phyloP scores from a whole-genome alignment of 2,888 invertebrate genomes.

The Daptonema setosum region DNA sequence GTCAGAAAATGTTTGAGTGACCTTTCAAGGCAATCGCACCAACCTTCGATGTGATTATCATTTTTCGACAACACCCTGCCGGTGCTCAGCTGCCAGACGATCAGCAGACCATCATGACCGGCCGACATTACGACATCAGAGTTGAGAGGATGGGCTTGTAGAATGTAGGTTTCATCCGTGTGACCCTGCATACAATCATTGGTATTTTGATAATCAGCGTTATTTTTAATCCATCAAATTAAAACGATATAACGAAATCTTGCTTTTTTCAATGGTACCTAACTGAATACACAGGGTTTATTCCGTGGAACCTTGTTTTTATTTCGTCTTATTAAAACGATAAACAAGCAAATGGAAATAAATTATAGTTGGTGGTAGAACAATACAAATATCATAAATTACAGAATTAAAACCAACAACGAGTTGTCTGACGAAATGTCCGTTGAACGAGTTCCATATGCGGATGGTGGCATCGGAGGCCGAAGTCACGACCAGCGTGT shows the following conservation, averaged over 20 bases:
- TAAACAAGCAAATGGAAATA: too few relatives aligned
- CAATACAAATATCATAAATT: too few relatives aligned
- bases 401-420: too few relatives aligned
- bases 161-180: conserved; percentile 72
- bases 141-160: conserved; percentile 73
- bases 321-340: too few relatives aligned
- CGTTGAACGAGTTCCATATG: conserved; percentile 49
- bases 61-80: not conserved
- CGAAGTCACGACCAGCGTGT: conserved; percentile 65
- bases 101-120: conserved; percentile 71
- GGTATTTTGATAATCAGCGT: conserved; percentile 2
- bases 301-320: too few relatives aligned
- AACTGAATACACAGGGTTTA: too few relatives aligned
- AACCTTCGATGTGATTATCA: too few relatives aligned
- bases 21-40: too few relatives aligned
- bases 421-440: conserved; percentile 33
- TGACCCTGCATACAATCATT: conserved; percentile 41
- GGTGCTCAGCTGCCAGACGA: conserved; percentile 33
- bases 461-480: conserved; percentile 52
- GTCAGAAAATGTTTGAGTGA: too few relatives aligned
- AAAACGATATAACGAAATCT: not conserved
- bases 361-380: too few relatives aligned
- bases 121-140: conserved; percentile 51
- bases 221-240: not conserved
- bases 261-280: not conserved